A percentile compares a stretch with the other conserved stretches of the same genome.
Conservation (phyloP, 2,888 invertebrate species). For the Zelleria hepariella region DNA sequence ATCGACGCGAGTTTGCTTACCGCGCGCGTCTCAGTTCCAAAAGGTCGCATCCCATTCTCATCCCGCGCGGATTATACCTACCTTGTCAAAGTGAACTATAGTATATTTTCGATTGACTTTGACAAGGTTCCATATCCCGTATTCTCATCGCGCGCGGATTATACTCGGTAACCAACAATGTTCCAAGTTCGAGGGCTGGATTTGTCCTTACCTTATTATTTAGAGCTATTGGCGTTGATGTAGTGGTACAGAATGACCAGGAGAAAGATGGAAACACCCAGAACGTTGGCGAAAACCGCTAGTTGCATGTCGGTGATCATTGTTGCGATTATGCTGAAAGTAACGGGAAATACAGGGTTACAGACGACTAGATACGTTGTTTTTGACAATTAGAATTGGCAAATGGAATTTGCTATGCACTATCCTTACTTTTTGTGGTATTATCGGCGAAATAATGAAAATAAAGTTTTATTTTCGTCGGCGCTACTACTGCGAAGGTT, state of each 20-base stretch:
- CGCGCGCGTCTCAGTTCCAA: too few species aligned
- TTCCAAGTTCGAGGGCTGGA: too few species aligned
- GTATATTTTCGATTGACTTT: too few species aligned
- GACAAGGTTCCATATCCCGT: too few species aligned
- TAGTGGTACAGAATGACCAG: constrained; percentile 98
- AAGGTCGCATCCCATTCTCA: too few species aligned
- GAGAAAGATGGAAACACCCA: constrained; percentile 92
- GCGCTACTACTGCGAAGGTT: not conserved
- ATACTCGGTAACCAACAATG: too few species aligned
- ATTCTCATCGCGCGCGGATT: too few species aligned
- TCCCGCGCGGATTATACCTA: too few species aligned
- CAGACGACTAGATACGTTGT: not conserved
- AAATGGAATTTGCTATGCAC: not conserved
- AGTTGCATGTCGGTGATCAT: constrained; percentile 98
- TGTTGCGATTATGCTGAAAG: constrained; percentile 15
- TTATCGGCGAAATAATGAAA: not conserved
- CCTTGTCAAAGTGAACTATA: too few species aligned
- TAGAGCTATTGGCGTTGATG: constrained; percentile 87
- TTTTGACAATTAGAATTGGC: not conserved
- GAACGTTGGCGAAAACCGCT: constrained; percentile 94
- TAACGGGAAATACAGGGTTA: not conserved
- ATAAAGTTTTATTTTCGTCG: not conserved
- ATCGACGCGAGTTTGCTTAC: too few species aligned
- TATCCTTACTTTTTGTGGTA: not conserved
- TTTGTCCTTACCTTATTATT: constrained; percentile 33